Evolutionary conservation across 30 jellyfish, hydroid and myxozoan species (phyloP), one percentile per base, ranked within the genome.

Genomic region (Mastigias papua): DNA sequence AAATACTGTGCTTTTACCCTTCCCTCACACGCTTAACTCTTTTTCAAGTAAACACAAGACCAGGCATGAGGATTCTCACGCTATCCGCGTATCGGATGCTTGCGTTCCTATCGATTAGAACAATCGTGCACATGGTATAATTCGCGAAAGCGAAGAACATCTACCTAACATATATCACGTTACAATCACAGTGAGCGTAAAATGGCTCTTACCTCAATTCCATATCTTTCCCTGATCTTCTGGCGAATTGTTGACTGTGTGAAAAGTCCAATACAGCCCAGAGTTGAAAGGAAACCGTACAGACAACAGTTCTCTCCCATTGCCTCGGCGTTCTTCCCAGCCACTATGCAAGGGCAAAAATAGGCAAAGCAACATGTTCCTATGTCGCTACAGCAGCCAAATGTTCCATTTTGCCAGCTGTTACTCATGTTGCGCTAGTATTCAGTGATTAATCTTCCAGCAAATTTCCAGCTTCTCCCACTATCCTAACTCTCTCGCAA

Each of bases 321-420:
- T 10, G 96, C 97, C 50, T 93, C 98, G 1, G 98, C 98, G 65
- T 93, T 93, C 69, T 93, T 81, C 23, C 98, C 98, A 13, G 98
- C 97, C 34, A 89, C 87, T 6, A 87, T 48, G 57, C 98, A 93
- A 2, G 98, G 98, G 86, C 91, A 78, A 37, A 93, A 93, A 61
- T 76, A 88, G 27, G 98, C 87, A 68, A 93, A 48, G 58, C 84
- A 74, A 62, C 98, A 93, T n/a, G 76, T 25, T 23, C 97, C 93
- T 11, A 87, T 66, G 89, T 93, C 97, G 82, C 92, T 81, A 72
- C 80, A 81, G 87, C 98, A 93, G 30, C 94, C 95, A 76, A 61
- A 93, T 21, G 68, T 82, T 20, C 98, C 97, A 82, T 93, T 88
- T 84, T 87, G 89, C 90, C 93, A 93, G 8, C 80, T 81, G 91